A percentile compares a stretch with the other conserved stretches of the same genome.
phyloP scores from a whole-genome alignment of 2,113 vertebrate species.

The Sebastes fasciatus region DNA sequence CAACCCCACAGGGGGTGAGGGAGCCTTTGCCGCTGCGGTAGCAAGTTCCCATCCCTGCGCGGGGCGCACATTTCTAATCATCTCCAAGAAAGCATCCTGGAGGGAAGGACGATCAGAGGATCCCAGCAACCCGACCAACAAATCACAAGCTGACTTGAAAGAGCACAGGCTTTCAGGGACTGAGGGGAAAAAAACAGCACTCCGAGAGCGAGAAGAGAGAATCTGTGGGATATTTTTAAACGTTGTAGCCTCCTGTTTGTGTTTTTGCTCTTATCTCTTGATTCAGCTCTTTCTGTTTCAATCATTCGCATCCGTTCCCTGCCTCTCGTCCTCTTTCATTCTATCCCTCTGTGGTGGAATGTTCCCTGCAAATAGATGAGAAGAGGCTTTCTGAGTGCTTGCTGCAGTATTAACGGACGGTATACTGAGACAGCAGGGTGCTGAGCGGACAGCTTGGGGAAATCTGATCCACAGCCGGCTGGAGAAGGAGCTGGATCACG shows the following conservation, averaged over 20 bases:
- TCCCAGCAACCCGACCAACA: constrained; percentile 66
- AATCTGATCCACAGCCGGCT: constrained; percentile 72
- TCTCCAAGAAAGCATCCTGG: constrained; percentile 63
- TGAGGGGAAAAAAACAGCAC: constrained; percentile 26
- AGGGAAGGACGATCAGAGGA: constrained; percentile 60
- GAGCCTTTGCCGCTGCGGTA: constrained; percentile 26
- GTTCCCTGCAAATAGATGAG: constrained; percentile 75
- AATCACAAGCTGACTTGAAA: constrained; percentile 62
- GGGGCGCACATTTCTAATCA: constrained; percentile 47
- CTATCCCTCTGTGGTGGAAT: constrained; percentile 76
- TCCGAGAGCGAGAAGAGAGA: constrained; percentile 24
- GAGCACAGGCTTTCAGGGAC: constrained; percentile 51
- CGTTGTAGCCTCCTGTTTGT: constrained; percentile 25
- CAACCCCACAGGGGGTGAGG: constrained; percentile 31
- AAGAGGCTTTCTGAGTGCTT: constrained; percentile 63
- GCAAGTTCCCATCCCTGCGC: constrained; percentile 55
- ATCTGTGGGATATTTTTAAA: constrained; percentile 50
- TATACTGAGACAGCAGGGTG: constrained; percentile 57
- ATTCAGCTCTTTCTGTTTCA: constrained; percentile 31
- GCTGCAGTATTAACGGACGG: constrained; percentile 76
- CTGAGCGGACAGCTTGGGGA: constrained; percentile 75
- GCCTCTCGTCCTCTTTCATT: constrained; percentile 27
- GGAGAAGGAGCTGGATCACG: constrained; percentile 72
- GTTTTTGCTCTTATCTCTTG: constrained; percentile 18
- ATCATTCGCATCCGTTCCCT: constrained; percentile 26